Base-by-base conservation (phyloP, 37 sponge, comb jelly and placozoan genomes). In the Bolinopsis microptera region DNA sequence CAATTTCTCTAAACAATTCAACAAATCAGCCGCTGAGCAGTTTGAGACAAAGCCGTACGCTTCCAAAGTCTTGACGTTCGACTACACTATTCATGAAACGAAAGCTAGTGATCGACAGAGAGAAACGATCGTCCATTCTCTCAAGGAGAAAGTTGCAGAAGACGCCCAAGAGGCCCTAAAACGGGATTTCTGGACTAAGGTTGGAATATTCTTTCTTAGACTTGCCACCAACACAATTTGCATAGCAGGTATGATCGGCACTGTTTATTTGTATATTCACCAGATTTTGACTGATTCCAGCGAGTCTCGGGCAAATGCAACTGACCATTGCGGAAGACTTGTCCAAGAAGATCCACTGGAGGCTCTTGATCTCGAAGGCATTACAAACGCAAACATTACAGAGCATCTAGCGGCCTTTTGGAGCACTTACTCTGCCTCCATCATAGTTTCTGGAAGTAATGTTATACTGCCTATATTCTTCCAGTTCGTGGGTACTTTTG, bases 351-450 rank as follows among this genome's bases (percentile, higher is more conserved):
- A n/a, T n/a, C n/a, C n/a, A n/a, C n/a, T n/a, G n/a, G n/a, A n/a
- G n/a, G n/a, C n/a, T n/a, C n/a, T n/a, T n/a, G n/a, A n/a, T n/a
- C n/a, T n/a, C n/a, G n/a, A n/a, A n/a, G n/a, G n/a, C n/a, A n/a
- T n/a, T n/a, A n/a, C n/a, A n/a, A n/a, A n/a, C n/a, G n/a, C n/a
- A n/a, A n/a, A n/a, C n/a, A n/a, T n/a, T n/a, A n/a, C n/a, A n/a
- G n/a, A n/a, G n/a, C 23, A 80, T 0, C 18, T 80, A 2, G 27
- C 18, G 2, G 8, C 8, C 2, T 38, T 80, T 5, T 80, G 83
- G 83, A 21, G 35, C 23, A 36, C 83, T 2, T 80, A 80, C 38
- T 35, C 38, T 24, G 83, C 83, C 38, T 80, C 83, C 8, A 80
- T 80, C 8, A 27, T 80, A 3, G 38, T 80, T 8, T 80, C 83